Evolutionary conservation across 2,797 vertebrate species (phyloP), one percentile per base, ranked within the genome.

Genomic region (Gallinago stenura): DNA sequence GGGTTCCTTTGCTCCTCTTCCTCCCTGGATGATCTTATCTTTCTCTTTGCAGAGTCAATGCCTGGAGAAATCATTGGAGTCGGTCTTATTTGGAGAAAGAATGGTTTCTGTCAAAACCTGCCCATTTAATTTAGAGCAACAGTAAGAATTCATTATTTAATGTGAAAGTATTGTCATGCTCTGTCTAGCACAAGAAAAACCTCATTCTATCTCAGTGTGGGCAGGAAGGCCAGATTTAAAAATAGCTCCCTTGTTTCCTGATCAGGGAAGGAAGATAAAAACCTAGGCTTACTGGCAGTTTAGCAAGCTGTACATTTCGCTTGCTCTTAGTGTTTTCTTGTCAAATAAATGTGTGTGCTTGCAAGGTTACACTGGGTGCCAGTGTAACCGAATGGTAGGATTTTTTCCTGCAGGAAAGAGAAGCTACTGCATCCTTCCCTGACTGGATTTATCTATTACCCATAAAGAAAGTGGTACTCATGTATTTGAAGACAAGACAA

Each of bases 161-260:
- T 12, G 51, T 18, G 33, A 54, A 80, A 83, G 43, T 18, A 45
- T 37, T 58, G 43, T n/a, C 4, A 1, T 62, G 70, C 33, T 83
- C 78, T 54, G 57, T 41, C 51, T 88, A 64, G 54, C 50, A 16
- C 21, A 82, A 81, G 86, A 84, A 83, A 80, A 89, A 71, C 26
- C 35, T 31, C 10, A 22, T 50, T 65, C 61, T 35, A 54, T 62
- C 69, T 79, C 72, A 76, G 28, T 21, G 45, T 8, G 41, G 26
- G 48, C 35, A 93, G 86, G 72, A 92, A 93, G 77, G 54, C 30
- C 83, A 91, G 54, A 37, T 85, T 83, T 91, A 83, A 94, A 96
- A 94, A 94, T 76, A 94, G 83, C 71, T 88, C 37, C 54, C 62
- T 66, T 75, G 54, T 31, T 91, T 90, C 86, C 91, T 94, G 86